Percentiles rank a stretch among this genome's conserved stretches.
phyloP scores from a whole-genome alignment of 2,888 invertebrate genomes.

The Lithophane leautieri region DNA sequence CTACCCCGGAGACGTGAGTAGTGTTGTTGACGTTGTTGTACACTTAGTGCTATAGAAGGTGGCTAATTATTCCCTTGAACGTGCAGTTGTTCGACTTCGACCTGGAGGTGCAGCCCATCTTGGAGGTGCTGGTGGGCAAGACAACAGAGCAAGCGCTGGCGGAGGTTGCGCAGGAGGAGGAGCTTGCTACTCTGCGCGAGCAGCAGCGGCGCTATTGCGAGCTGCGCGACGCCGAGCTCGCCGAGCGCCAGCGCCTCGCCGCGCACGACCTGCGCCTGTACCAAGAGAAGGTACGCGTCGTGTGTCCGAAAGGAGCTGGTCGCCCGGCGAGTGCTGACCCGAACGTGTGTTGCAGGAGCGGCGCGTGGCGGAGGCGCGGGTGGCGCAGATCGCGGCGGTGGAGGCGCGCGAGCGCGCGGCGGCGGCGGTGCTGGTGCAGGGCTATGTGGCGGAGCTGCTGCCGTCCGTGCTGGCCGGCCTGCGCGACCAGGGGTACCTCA shows the following conservation, averaged over 20 bases:
- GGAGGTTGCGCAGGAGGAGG: constrained; percentile 98
- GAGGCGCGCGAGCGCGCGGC: constrained; percentile 96
- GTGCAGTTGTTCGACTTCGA: constrained; percentile 97
- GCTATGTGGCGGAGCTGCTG: constrained; percentile 96
- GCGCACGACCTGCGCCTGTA: constrained; percentile 93
- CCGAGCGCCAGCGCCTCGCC: constrained; percentile 95
- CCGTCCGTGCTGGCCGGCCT: constrained; percentile 96
- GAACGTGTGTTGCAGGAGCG: constrained; percentile 87
- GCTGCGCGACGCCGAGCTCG: constrained; percentile 94
- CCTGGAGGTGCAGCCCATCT: constrained; percentile 96
- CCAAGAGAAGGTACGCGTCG: constrained; percentile 91
- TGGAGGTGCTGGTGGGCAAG: constrained; percentile 97
- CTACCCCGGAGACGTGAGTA: constrained; percentile 94
- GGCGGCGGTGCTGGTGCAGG: constrained; percentile 95
- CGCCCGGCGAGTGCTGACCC: not conserved
- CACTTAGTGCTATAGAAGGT: not conserved
- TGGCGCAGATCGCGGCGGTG: constrained; percentile 91
- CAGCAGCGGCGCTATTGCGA: constrained; percentile 93
- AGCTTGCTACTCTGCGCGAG: constrained; percentile 94
- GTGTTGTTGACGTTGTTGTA: not conserved
- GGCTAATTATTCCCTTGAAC: not conserved
- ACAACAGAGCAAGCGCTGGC: constrained; percentile 96
- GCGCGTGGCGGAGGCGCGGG: constrained; percentile 93
- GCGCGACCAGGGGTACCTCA: constrained; percentile 93
- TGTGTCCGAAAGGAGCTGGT: not conserved